These are phyloP conservation scores for Cephalotes varians DNA, from an alignment of 2,888 invertebrate species.

Conservation along the genomic window DNA sequence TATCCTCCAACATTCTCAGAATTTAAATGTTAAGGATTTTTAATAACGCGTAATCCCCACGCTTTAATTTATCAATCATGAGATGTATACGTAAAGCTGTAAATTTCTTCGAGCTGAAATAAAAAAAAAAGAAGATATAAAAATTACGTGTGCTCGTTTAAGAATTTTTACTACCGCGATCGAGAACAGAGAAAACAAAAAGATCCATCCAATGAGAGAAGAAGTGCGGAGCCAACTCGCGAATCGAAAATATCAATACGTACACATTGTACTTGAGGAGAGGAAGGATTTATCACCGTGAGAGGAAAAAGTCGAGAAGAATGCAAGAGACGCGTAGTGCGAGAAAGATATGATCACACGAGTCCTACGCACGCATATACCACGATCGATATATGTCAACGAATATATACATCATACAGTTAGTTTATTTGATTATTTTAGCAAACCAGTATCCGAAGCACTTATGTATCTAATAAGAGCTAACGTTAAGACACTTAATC, in stretches of 20 bases:
- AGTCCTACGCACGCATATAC: conserved; percentile 38
- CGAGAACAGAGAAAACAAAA: neutral
- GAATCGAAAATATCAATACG: conserved; percentile 15
- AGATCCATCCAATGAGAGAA: neutral
- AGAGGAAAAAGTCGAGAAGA: neutral
- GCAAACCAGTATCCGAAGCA: conserved; percentile 51
- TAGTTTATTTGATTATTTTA: conserved; percentile 46
- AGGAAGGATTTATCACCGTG: neutral
- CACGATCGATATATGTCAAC: conserved; percentile 46
- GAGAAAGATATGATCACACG: conserved; percentile 43
- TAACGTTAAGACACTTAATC: conserved; percentile 53
- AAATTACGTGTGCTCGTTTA: neutral
- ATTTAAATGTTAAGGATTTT: too few relatives aligned
- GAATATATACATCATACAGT: conserved; percentile 51
- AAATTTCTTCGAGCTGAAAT: neutral
- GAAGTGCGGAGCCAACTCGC: neutral
- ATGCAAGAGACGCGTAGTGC: conserved; percentile 8
- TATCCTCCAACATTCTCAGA: too few relatives aligned
- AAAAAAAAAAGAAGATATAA: neutral
- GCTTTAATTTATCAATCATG: neutral
- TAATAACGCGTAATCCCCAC: neutral
- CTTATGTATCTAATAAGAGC: conserved; percentile 49
- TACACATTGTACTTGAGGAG: conserved; percentile 18
- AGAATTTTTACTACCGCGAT: conserved; percentile 8
- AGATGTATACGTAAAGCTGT: neutral